These are phyloP conservation scores for Morone saxatilis DNA, from an alignment of 2,113 vertebrate genomes.

Conservation along the genomic window DNA sequence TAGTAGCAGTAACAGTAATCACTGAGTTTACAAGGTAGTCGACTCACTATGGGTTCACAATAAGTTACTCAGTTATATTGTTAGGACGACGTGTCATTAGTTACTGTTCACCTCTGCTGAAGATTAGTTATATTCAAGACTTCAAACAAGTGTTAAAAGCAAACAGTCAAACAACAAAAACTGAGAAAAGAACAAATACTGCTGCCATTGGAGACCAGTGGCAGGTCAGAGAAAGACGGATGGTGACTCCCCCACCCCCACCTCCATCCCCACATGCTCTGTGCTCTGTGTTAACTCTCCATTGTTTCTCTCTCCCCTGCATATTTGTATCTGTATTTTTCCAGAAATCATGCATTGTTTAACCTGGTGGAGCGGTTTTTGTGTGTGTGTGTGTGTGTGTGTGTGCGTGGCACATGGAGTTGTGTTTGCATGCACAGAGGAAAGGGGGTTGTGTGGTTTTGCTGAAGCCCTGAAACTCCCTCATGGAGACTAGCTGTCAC, in stretches of 20 bases:
- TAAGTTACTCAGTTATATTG: neutral
- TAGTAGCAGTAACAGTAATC: neutral
- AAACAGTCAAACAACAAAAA: neutral
- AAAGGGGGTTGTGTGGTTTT: neutral
- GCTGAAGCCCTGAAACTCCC: slow-evolving; percentile 32
- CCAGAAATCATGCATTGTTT: slow-evolving; percentile 81
- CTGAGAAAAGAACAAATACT: neutral
- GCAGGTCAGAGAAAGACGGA: slow-evolving; percentile 9
- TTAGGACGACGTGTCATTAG: neutral
- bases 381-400: slow-evolving; percentile 9
- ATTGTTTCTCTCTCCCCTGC: slow-evolving; percentile 70
- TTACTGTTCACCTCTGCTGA: neutral
- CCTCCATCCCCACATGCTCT: slow-evolving; percentile 10
- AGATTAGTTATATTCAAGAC: neutral
- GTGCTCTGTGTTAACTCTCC: slow-evolving; percentile 58
- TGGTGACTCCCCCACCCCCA: neutral
- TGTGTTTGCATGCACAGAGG: slow-evolving; percentile 6
- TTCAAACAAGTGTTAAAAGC: neutral
- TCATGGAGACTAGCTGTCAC: slow-evolving; percentile 11
- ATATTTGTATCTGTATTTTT: slow-evolving; percentile 76
- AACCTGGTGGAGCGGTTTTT: slow-evolving; percentile 15
- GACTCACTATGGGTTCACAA: neutral
- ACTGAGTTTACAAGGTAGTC: neutral
- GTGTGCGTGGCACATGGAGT: neutral
- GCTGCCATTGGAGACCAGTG: neutral